phyloP scores from a whole-genome alignment of 1,140 invertebrate genomes.

The Antheraea pernyi region DNA sequence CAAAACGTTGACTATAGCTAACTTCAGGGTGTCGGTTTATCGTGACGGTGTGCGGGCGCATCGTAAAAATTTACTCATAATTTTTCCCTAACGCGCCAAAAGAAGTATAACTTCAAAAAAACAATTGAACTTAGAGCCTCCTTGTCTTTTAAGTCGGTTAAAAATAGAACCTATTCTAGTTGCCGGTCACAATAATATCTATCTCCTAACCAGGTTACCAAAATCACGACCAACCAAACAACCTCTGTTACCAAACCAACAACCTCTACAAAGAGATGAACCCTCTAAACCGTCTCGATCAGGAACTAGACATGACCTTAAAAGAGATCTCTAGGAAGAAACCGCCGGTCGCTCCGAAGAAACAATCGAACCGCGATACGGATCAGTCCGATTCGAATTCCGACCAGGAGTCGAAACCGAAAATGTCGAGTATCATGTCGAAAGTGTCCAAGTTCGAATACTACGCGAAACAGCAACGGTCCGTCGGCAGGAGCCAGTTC shows the following conservation, averaged over 20 bases:
- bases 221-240: conserved; percentile 56
- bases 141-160: too few relatives aligned
- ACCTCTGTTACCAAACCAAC: conserved; percentile 54
- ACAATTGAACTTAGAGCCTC: too few relatives aligned
- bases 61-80: too few relatives aligned
- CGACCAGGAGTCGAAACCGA: conserved; percentile 57
- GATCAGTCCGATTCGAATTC: conserved; percentile 63
- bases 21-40: too few relatives aligned
- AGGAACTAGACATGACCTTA: conserved; percentile 70
- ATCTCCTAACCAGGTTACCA: conserved; percentile 51
- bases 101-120: too few relatives aligned
- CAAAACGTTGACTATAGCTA: too few relatives aligned
- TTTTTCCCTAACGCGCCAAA: too few relatives aligned
- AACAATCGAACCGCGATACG: conserved; percentile 56
- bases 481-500: conserved; percentile 56
- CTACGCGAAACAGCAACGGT: conserved; percentile 79
- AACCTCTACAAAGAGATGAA: conserved; percentile 60
- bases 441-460: conserved; percentile 83
- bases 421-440: conserved; percentile 78
- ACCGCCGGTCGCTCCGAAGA: conserved; percentile 68
- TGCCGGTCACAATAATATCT: background rate
- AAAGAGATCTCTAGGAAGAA: conserved; percentile 70
- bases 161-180: too few relatives aligned
- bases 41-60: too few relatives aligned
- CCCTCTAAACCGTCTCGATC: conserved; percentile 58